Base-by-base conservation (phyloP, 2,888 invertebrate species). In the Patella pellucida region DNA sequence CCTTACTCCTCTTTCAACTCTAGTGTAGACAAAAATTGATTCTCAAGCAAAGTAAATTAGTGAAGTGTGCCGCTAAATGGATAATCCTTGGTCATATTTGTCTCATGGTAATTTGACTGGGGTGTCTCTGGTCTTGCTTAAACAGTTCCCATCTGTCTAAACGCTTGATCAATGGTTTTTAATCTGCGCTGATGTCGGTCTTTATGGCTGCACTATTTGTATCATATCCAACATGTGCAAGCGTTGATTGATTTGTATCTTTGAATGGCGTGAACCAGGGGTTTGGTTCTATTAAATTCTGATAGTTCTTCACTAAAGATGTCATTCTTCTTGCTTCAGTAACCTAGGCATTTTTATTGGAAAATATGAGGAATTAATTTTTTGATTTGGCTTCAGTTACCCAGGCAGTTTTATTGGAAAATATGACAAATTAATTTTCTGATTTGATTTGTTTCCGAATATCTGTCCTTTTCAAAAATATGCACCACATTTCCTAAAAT, bases 21-120 rank as follows among this genome's bases (percentile, higher is more conserved):
- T 23, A 23, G 23, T 23, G 19, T 62, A 11, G 23, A 12, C 23
- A 62, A 62, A 62, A 62, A 62, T 62, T 62, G 62, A 62, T 62
- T 62, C 62, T 23, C 62, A 41, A 23, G 62, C 23, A 23, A 3
- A 11, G 19, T 62, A 62, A 62, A 62, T 62, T 62, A 23, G 62
- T 62, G 62, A 62, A 62, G 62, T 62, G 62, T 62, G 62, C 62
- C 23, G 62, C 62, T 62, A 62, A 62, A 62, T 62, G 62, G 62
- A 62, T 62, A 62, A 62, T 62, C 62, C 62, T 23, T 23, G 62
- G 23, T 62, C 62, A 62, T 23, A 62, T 62, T 62, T 62, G 62
- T 62, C 23, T 23, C 19, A 23, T 62, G 62, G 19, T 62, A 62
- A 62, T 62, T 62, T 62, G 11, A 23, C 23, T 62, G 62, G 19